A percentile compares a stretch with the other conserved stretches of the same genome.
phyloP scores from a whole-genome alignment of 2,888 invertebrate species.

The Falcaria lacertinaria region DNA sequence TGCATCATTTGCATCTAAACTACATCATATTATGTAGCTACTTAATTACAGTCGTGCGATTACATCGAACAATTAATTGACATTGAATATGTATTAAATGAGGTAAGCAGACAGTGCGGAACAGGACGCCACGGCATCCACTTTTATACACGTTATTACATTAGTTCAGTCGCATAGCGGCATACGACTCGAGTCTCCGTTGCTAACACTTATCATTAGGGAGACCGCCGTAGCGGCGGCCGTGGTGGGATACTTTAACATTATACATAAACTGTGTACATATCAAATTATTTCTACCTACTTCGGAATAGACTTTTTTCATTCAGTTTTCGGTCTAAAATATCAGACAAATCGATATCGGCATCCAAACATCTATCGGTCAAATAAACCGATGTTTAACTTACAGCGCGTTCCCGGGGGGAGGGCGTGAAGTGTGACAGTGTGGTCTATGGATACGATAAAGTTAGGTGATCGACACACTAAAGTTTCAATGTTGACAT shows the following conservation, averaged over 20 bases:
- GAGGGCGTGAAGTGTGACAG: slow-evolving; percentile 7
- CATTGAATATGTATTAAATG: slow-evolving; percentile 37
- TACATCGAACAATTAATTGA: slow-evolving; percentile 59
- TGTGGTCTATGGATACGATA: slow-evolving; percentile 6
- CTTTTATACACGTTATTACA: slow-evolving; percentile 57
- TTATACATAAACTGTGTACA: slow-evolving; percentile 42
- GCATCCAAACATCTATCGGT: slow-evolving; percentile 8
- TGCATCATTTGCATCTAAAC: not conserved
- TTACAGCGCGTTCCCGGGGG: not conserved
- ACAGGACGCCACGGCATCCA: slow-evolving; percentile 72
- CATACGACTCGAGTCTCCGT: slow-evolving; percentile 55
- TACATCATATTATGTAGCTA: slow-evolving; percentile 3
- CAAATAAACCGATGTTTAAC: not conserved
- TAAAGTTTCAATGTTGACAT: slow-evolving; percentile 6
- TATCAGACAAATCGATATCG: slow-evolving; percentile 7
- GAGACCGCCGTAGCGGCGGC: slow-evolving; percentile 24
- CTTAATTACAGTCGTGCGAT: slow-evolving; percentile 18
- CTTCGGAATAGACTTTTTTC: slow-evolving; percentile 25
- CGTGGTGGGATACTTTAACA: slow-evolving; percentile 61
- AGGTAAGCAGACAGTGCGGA: slow-evolving; percentile 63
- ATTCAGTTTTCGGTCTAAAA: slow-evolving; percentile 15
- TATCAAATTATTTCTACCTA: slow-evolving; percentile 38
- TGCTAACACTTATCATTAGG: slow-evolving; percentile 49
- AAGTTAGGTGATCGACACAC: slow-evolving; percentile 7
- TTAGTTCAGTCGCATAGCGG: slow-evolving; percentile 55